Evolutionary conservation across 1,140 invertebrate genomes (phyloP).

Genomic region (Cotesia glomerata): DNA sequence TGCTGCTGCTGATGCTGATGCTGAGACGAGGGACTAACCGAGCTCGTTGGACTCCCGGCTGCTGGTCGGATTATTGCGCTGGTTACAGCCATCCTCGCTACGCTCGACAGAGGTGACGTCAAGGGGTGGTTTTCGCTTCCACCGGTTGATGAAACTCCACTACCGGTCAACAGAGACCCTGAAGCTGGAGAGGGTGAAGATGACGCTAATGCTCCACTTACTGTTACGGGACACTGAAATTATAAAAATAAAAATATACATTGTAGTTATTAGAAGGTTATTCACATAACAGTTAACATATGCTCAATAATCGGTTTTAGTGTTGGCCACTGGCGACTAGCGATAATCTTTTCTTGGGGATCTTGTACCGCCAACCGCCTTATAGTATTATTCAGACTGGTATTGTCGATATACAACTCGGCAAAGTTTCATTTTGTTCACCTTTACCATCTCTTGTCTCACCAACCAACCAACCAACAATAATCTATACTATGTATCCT

Average conservation of each 20-base stretch:
- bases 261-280: too few relatives aligned
- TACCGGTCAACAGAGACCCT: slow-evolving; percentile 51
- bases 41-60: slow-evolving; percentile 56
- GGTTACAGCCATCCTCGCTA: slow-evolving; percentile 62
- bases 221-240: slow-evolving; percentile 61
- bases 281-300: too few relatives aligned
- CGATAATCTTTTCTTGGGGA: too few relatives aligned
- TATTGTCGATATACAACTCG: too few relatives aligned
- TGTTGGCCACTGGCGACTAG: too few relatives aligned
- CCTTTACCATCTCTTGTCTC: too few relatives aligned
- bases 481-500: too few relatives aligned
- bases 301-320: too few relatives aligned
- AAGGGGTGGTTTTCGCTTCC: slow-evolving; percentile 53
- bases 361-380: too few relatives aligned
- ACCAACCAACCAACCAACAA: too few relatives aligned
- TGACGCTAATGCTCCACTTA: slow-evolving; percentile 67
- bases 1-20: slow-evolving; percentile 63
- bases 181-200: slow-evolving; percentile 66
- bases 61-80: slow-evolving; percentile 56
- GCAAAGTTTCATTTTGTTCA: too few relatives aligned
- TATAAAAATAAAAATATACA: slow-evolving; percentile 18
- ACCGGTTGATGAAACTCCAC: slow-evolving; percentile 43
- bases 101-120: slow-evolving; percentile 56
- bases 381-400: too few relatives aligned
- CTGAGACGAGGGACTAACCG: slow-evolving; percentile 52